phyloP scores from a whole-genome alignment of 1,140 invertebrate genomes.

The Tribolium madens region DNA sequence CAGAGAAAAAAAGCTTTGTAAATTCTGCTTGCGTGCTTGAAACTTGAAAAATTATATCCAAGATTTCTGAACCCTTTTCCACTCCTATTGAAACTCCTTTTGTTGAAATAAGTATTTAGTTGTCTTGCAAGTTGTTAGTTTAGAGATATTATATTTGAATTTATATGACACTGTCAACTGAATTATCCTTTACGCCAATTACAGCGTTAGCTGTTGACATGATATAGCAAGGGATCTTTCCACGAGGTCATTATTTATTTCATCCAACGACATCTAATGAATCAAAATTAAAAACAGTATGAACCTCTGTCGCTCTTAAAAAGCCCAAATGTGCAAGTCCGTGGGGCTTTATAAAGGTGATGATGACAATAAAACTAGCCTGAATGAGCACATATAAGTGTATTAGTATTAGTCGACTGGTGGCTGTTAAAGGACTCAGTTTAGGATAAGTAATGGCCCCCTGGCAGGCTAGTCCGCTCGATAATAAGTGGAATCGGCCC shows the following conservation, averaged over 20 bases:
- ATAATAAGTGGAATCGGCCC: slow-evolving; percentile 38
- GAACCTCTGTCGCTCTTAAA: neutral
- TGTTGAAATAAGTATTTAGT: slow-evolving; percentile 23
- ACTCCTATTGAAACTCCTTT: neutral
- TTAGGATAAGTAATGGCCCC: slow-evolving; percentile 65
- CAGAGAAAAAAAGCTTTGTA: no score
- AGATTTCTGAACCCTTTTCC: no score
- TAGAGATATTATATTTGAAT: slow-evolving; percentile 41
- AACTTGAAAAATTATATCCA: no score
- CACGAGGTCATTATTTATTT: neutral
- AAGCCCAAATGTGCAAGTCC: slow-evolving; percentile 14
- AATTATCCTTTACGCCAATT: slow-evolving; percentile 45
- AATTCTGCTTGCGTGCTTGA: no score
- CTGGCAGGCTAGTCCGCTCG: slow-evolving; percentile 55
- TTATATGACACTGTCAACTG: slow-evolving; percentile 42
- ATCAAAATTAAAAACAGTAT: slow-evolving; percentile 17
- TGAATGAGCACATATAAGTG: slow-evolving; percentile 57
- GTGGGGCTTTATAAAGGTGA: slow-evolving; percentile 5
- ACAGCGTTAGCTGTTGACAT: slow-evolving; percentile 39
- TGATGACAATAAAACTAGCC: slow-evolving; percentile 39
- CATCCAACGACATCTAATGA: neutral
- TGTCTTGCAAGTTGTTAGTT: slow-evolving; percentile 10
- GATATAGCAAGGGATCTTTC: slow-evolving; percentile 34
- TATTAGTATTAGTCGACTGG: slow-evolving; percentile 63
- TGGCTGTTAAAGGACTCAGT: slow-evolving; percentile 62